A percentile compares a stretch with the other conserved stretches of the same genome.
These are phyloP conservation scores for Hirudo medicinalis DNA, from an alignment of 1,140 invertebrate species.

Conservation along the genomic window DNA sequence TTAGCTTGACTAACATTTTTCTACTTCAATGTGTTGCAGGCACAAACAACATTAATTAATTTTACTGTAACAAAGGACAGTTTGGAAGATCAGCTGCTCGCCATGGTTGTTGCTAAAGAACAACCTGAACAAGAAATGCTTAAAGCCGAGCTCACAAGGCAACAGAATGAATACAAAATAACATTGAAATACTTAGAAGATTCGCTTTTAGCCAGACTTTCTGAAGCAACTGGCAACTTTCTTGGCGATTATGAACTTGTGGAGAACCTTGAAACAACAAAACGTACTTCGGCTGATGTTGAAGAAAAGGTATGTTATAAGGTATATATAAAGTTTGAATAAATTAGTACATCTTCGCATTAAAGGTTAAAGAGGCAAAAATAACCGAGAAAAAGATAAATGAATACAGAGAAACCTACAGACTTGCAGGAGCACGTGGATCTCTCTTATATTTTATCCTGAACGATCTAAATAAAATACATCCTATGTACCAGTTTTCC, in stretches of 20 bases:
- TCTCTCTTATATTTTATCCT: conserved; percentile 87
- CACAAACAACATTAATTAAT: conserved; percentile 89
- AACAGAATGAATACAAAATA: conserved; percentile 95
- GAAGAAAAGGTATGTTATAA: conserved; percentile 53
- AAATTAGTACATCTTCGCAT: not conserved
- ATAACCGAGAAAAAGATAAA: conserved; percentile 82
- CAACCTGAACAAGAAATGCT: conserved; percentile 84
- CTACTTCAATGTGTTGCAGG: conserved; percentile 48
- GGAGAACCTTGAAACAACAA: conserved; percentile 89
- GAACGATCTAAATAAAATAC: conserved; percentile 90
- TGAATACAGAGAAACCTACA: conserved; percentile 75
- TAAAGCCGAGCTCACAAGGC: conserved; percentile 81
- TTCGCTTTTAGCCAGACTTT: conserved; percentile 72
- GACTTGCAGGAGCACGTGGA: conserved; percentile 76
- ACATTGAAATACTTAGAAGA: conserved; percentile 82
- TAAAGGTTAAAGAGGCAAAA: conserved; percentile 64
- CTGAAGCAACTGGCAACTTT: conserved; percentile 79
- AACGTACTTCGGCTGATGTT: conserved; percentile 83
- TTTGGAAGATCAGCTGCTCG: conserved; percentile 89
- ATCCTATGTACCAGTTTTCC: conserved; percentile 94
- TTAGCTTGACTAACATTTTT: not conserved
- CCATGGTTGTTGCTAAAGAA: conserved; percentile 90
- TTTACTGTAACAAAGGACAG: conserved; percentile 92
- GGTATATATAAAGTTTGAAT: no score
- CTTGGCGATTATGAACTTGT: conserved; percentile 77